A percentile compares a stretch with the other conserved stretches of the same genome.
These are phyloP conservation scores for Tragelaphus strepsiceros DNA, from an alignment of 2,113 vertebrate species.

Conservation along the genomic window DNA sequence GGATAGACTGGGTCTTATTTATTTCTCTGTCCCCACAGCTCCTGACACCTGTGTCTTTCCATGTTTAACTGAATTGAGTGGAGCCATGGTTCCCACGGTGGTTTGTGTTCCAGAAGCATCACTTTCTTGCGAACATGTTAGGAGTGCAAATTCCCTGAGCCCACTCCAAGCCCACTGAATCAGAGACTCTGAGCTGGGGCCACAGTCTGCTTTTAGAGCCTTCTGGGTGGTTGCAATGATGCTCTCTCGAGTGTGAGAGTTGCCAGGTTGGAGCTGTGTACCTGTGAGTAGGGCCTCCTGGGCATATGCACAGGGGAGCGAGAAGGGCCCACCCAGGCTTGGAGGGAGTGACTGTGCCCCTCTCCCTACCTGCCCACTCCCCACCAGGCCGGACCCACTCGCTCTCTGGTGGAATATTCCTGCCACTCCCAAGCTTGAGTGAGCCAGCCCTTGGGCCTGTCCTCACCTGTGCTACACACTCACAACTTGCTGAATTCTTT, in stretches of 20 bases:
- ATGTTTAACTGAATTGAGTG: background rate
- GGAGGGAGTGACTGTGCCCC: background rate
- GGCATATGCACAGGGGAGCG: fast-evolving
- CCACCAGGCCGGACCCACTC: fast-evolving
- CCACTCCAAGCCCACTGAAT: background rate
- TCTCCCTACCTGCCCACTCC: background rate
- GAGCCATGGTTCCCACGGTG: background rate
- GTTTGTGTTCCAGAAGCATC: background rate
- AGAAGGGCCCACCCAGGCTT: background rate
- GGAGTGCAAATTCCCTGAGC: background rate
- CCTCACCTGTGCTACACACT: background rate
- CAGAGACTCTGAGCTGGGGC: background rate
- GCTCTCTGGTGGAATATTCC: background rate
- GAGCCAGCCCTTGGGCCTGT: fast-evolving
- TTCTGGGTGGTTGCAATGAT: too few species aligned
- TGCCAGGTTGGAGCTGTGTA: fast-evolving
- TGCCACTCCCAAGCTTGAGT: fast-evolving
- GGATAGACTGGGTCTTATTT: background rate
- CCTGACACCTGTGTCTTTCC: background rate
- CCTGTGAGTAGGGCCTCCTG: too few species aligned
- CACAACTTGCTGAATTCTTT: background rate
- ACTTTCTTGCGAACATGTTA: background rate
- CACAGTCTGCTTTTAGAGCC: background rate
- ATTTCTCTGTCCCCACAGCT: background rate
- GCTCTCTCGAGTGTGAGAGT: too few species aligned